Evolutionary conservation across 2,888 invertebrate genomes (phyloP).

Genomic region (Tubulanus polymorphus): DNA sequence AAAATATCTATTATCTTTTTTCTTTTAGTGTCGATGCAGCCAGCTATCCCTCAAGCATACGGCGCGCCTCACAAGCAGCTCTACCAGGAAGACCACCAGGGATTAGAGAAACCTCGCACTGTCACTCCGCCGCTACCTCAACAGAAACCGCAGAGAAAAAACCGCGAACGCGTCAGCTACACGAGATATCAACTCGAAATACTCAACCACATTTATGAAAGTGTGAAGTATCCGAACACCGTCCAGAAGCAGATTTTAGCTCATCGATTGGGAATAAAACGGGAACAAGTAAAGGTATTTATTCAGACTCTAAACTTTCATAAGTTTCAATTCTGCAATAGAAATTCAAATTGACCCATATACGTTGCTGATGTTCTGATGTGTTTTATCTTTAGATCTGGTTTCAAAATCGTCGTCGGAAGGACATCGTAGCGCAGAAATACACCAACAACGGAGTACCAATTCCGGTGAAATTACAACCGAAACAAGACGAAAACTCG

Average conservation of each 20-base stretch:
- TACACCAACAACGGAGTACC: conserved; percentile 9
- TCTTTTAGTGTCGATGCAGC: too few species aligned
- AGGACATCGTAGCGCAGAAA: conserved; percentile 38
- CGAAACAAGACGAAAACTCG: conserved; percentile 15
- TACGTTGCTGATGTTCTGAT: not conserved
- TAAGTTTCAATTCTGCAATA: not conserved
- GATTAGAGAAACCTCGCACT: too few species aligned
- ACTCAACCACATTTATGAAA: conserved; percentile 43
- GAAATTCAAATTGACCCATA: too few species aligned
- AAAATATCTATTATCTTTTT: too few species aligned
- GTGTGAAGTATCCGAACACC: conserved; percentile 47
- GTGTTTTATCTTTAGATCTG: conserved; percentile 35
- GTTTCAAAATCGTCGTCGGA: conserved; percentile 50
- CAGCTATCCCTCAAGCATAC: too few species aligned
- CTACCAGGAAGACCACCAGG: too few species aligned
- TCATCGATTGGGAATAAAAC: conserved; percentile 45
- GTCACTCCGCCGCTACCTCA: conserved; percentile 35
- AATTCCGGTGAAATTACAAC: not conserved
- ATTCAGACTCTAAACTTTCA: not conserved
- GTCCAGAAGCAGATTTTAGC: conserved; percentile 50
- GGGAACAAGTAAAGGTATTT: conserved; percentile 49
- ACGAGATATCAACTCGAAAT: conserved; percentile 48
- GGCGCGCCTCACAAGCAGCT: too few species aligned
- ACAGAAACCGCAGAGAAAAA: conserved; percentile 2
- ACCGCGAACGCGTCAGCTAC: conserved; percentile 42